Conservation (phyloP, 2,113 vertebrate species). For the Dolichotis patagonum region DNA sequence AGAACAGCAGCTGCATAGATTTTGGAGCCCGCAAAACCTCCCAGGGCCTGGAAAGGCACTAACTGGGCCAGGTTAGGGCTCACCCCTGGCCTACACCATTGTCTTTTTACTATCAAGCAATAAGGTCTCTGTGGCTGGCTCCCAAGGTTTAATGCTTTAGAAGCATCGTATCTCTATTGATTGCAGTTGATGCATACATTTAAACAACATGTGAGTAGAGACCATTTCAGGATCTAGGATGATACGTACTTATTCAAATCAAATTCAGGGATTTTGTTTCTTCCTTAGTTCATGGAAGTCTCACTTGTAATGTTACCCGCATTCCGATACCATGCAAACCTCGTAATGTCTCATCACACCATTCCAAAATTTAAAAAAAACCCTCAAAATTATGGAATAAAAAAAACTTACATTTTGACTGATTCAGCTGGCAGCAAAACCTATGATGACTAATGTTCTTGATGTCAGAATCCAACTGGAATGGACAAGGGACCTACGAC, state of each 20-base stretch:
- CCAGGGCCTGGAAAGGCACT: not conserved
- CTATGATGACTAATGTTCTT: not conserved
- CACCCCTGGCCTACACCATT: not conserved
- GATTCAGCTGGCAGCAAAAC: not conserved
- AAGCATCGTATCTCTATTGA: not conserved
- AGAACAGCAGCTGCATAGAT: constrained; percentile 53
- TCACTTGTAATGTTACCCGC: not conserved
- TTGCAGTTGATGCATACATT: not conserved
- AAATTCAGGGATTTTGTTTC: not conserved
- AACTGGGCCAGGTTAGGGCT: not conserved
- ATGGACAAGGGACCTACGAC: not conserved
- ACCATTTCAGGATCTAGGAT: not conserved
- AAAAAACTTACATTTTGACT: not conserved
- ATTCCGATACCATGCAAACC: not conserved
- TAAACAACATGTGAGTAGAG: not conserved
- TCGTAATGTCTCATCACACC: not conserved
- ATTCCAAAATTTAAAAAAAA: not conserved
- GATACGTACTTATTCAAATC: not conserved
- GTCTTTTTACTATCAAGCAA: not conserved
- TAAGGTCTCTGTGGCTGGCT: not conserved
- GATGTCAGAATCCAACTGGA: not conserved
- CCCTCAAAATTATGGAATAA: not conserved
- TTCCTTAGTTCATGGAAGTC: not conserved
- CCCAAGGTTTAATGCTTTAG: not conserved
- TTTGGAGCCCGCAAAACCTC: constrained; percentile 36